Evolutionary conservation across 2,797 vertebrate species (phyloP), one percentile per base, ranked within the genome.

Genomic region (Myotis planiceps): DNA sequence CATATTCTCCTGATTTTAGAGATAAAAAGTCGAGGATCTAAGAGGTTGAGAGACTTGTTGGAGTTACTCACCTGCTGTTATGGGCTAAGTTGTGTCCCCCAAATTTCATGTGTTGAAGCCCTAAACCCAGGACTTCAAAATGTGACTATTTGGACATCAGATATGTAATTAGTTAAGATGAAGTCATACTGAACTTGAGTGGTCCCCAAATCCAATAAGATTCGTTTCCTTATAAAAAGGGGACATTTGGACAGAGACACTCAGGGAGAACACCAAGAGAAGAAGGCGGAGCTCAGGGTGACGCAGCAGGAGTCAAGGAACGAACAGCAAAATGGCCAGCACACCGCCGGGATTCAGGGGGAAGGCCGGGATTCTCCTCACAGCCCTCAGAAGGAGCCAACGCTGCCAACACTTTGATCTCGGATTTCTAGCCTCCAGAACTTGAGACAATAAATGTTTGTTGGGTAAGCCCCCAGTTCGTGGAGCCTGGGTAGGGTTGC

Each of bases 401-500:
- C 16, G 19, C 29, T 25, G 4, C 29, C 0, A 18, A 68, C 16
- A 27, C 39, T 45, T 60, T 0, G 19, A 39, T 39, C 69, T 86
- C 2, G 8, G 55, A 29, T 15, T 47, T 87, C 14, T 15, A 27
- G 81, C 29, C 27, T 29, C n/a, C 68, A 5, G 47, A 58, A 27
- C 39, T 3, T 19, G 15, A 75, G 51, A 29, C 4, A 55, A 3
- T 2, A 12, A 2, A 45, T 65, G 4, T 37, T 42, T 45, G 12
- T 34, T n/a, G 78, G 16, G 8, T 27, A 69, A 58, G 49, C 32
- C 6, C 66, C 51, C 37, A 7, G 2, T 49, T 18, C 5, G 23
- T 23, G 2, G 34, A 8, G n/a, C 27, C 37, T n/a, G 3, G 4
- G 37, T 6, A 2, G 0, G 2, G 39, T 2, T 27, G 7, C 68